These are phyloP conservation scores for Coreoperca whiteheadi DNA, from an alignment of 2,113 vertebrate genomes.

Conservation along the genomic window DNA sequence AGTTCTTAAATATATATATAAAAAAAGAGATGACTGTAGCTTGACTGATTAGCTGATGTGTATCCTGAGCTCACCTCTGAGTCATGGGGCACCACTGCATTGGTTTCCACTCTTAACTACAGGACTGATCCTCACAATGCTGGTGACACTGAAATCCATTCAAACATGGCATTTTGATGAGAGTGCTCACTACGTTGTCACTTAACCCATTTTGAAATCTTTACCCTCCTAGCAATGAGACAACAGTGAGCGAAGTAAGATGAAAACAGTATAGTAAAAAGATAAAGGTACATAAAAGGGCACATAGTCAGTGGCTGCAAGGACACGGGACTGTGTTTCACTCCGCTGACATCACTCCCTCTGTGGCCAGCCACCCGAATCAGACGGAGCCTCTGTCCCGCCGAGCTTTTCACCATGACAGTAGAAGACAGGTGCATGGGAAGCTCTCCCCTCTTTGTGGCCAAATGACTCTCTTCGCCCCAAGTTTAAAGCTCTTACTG, in stretches of 20 bases:
- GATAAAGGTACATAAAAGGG: conserved; percentile 4
- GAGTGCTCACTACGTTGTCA: conserved; percentile 7
- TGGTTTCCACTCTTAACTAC: conserved; percentile 20
- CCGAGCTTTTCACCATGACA: conserved; percentile 39
- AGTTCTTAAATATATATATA: not conserved
- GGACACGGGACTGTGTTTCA: conserved; percentile 9
- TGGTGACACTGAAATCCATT: conserved; percentile 20
- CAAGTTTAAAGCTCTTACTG: conserved; percentile 85
- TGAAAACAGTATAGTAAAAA: conserved; percentile 8
- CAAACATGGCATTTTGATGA: conserved; percentile 3
- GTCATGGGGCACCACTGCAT: conserved; percentile 41
- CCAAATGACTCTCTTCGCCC: conserved; percentile 69
- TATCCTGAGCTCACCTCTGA: conserved; percentile 50
- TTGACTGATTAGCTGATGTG: conserved; percentile 16
- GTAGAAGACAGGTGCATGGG: conserved; percentile 53
- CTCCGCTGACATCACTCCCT: conserved; percentile 31
- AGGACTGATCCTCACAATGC: not conserved
- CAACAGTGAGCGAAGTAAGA: not conserved
- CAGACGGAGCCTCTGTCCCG: conserved; percentile 7
- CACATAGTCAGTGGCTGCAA: conserved; percentile 12
- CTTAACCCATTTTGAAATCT: conserved; percentile 10
- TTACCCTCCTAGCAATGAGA: not conserved
- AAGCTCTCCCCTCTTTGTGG: conserved; percentile 55
- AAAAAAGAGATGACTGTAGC: not conserved
- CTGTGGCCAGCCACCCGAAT: conserved; percentile 17